phyloP scores from a whole-genome alignment of 2,888 invertebrate species.

The Phragmatobia fuliginosa region DNA sequence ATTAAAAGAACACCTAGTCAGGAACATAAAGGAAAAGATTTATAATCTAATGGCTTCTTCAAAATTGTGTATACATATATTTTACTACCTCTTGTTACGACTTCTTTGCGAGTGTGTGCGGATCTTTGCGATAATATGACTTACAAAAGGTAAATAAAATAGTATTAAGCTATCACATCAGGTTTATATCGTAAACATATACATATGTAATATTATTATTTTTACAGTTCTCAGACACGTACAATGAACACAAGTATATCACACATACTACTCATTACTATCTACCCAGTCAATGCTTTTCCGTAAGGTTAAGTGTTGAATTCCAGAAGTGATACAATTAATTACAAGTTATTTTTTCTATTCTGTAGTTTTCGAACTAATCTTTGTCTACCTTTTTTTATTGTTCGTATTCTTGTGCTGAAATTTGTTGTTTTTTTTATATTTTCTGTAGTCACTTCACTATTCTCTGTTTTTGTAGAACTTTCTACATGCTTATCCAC shows the following conservation, averaged over 20 bases:
- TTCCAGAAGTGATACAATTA: neutral
- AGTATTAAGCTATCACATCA: too few species aligned
- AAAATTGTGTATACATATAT: too few species aligned
- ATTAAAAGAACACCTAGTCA: too few species aligned
- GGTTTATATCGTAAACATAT: too few species aligned
- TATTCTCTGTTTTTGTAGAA: slow-evolving; percentile 6
- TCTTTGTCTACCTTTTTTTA: slow-evolving; percentile 57
- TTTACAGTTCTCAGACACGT: neutral
- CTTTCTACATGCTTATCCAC: neutral
- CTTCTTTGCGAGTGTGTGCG: too few species aligned
- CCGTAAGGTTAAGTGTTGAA: neutral
- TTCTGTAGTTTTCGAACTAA: slow-evolving; percentile 51
- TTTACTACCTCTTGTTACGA: too few species aligned
- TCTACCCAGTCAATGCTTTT: neutral
- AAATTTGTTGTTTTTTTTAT: neutral
- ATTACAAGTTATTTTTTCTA: slow-evolving; percentile 50
- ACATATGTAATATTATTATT: neutral
- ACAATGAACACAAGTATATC: neutral
- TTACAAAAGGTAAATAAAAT: too few species aligned
- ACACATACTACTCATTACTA: neutral
- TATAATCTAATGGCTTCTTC: too few species aligned
- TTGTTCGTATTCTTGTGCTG: slow-evolving; percentile 41
- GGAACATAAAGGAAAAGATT: too few species aligned
- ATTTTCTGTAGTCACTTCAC: slow-evolving; percentile 20
- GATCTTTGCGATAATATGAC: too few species aligned